Base-by-base conservation (phyloP, 64 coral and sea anemone genomes). In the Montipora efflorescens region DNA sequence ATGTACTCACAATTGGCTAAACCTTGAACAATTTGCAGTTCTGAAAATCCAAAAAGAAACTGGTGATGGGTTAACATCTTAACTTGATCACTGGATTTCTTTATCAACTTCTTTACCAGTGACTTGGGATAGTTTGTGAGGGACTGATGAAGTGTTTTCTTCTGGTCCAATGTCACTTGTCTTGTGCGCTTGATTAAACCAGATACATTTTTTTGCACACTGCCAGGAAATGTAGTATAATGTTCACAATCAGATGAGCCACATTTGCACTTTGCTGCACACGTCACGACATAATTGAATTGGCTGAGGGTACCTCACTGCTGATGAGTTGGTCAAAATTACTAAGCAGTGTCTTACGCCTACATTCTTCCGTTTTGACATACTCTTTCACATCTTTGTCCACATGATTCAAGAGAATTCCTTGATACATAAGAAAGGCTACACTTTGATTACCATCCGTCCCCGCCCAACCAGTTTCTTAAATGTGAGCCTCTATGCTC, bases 11-110 rank as follows among this genome's bases (percentile, higher is more conserved):
- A 80, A 49, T 80, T 44, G 19, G 50, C 48, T n/a, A 52, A 20
- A 80, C 50, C 78, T 18, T 80, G 78, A 8, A 7, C 78, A 47
- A 80, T 80, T 80, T 80, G 78, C 0, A 50, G 8, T n/a, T 80
- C 78, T 48, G 8, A 44, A 53, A 80, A 80, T 46, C 78, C 25
- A 48, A 50, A 6, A n/a, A 80, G 23, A 50, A 80, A 50, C 19
- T 80, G 19, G 7, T 16, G 19, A 49, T 10, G 11, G 13, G 19
- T 20, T 51, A 80, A 80, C 11, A 7, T 50, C 12, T 48, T 51
- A 80, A 50, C 46, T 46, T 22, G 52, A 47, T 80, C 36, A 36
- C 51, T 45, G 7, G 5, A 80, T 14, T 64, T 64, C 12, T 64
- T 64, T 64, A 9, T 64, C 12, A 64, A 64, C 8, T 64, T 64